Percentiles rank a stretch among this genome's conserved stretches.
Evolutionary conservation across 1,140 invertebrate genomes (phyloP).

Genomic region (Eueides isabella): DNA sequence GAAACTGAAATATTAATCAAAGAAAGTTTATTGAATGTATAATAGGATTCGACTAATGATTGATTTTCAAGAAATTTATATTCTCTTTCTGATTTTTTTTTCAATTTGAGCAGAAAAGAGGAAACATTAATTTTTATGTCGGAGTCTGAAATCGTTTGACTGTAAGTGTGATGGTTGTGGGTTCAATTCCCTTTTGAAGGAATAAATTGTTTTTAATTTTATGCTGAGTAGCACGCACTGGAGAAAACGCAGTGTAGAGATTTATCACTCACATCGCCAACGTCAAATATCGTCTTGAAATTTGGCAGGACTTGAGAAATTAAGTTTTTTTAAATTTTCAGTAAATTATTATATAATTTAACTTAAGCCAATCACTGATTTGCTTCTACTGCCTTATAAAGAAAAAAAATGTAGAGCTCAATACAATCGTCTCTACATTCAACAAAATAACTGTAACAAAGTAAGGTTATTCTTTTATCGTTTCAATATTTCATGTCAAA

Average conservation of each 20-base stretch:
- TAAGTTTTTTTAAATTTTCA: no score
- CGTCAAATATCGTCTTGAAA: no score
- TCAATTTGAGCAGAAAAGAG: no score
- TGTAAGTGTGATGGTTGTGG: background rate
- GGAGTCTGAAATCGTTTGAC: background rate
- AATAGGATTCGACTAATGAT: constrained; percentile 4
- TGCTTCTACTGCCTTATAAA: background rate
- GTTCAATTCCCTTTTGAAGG: background rate
- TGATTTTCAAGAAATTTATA: constrained; percentile 2
- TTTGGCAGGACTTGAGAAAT: no score
- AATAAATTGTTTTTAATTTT: no score
- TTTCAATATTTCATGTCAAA: constrained; percentile 10
- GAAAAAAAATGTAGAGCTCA: background rate
- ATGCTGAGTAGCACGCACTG: no score
- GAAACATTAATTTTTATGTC: no score
- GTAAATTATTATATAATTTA: no score
- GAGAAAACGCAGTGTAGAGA: no score
- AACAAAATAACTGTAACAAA: background rate
- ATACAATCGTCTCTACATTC: background rate
- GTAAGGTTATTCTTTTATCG: constrained; percentile 7
- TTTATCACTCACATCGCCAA: no score
- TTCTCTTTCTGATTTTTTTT: background rate
- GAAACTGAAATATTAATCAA: constrained; percentile 11
- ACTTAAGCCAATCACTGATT: background rate
- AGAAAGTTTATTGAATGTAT: constrained; percentile 9